These are phyloP conservation scores for Eilema caniola DNA, from an alignment of 2,888 invertebrate genomes.

Conservation along the genomic window DNA sequence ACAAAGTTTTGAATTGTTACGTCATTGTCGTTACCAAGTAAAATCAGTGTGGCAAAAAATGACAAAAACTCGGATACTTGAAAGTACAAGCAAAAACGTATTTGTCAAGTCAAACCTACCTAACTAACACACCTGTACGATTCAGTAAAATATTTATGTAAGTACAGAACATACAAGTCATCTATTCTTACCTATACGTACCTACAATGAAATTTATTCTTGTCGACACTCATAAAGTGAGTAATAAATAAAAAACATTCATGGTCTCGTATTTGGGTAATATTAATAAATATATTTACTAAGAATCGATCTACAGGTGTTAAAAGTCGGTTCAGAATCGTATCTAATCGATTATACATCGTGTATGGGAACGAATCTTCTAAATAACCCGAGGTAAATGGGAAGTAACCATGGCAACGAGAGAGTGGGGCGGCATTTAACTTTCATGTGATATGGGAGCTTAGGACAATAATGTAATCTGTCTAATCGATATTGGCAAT, in stretches of 20 bases:
- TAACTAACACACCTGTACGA: slow-evolving; percentile 42
- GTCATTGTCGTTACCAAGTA: slow-evolving; percentile 36
- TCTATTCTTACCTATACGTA: background rate
- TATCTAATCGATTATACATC: slow-evolving; percentile 67
- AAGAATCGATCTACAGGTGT: slow-evolving; percentile 47
- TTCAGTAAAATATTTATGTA: slow-evolving; percentile 43
- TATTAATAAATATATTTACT: slow-evolving; percentile 40
- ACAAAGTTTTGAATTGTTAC: slow-evolving; percentile 45
- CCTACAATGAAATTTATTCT: slow-evolving; percentile 32
- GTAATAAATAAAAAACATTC: slow-evolving; percentile 18
- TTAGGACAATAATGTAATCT: slow-evolving; percentile 32
- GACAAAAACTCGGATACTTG: slow-evolving; percentile 58
- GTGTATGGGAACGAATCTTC: slow-evolving; percentile 63
- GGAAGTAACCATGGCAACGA: slow-evolving; percentile 55
- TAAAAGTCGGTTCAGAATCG: slow-evolving; percentile 61
- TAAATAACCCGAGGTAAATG: slow-evolving; percentile 58
- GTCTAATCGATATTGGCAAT: slow-evolving; percentile 36
- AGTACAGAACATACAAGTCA: slow-evolving; percentile 24
- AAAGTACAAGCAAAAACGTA: slow-evolving; percentile 53
- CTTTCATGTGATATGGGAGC: slow-evolving; percentile 34
- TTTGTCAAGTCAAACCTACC: slow-evolving; percentile 48
- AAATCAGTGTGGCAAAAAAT: slow-evolving; percentile 46
- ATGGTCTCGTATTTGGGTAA: slow-evolving; percentile 25
- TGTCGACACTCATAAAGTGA: slow-evolving; percentile 29
- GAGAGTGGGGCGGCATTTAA: slow-evolving; percentile 41